phyloP scores from a whole-genome alignment of 2,797 vertebrate genomes.

The Gymnoscopelus braueri region DNA sequence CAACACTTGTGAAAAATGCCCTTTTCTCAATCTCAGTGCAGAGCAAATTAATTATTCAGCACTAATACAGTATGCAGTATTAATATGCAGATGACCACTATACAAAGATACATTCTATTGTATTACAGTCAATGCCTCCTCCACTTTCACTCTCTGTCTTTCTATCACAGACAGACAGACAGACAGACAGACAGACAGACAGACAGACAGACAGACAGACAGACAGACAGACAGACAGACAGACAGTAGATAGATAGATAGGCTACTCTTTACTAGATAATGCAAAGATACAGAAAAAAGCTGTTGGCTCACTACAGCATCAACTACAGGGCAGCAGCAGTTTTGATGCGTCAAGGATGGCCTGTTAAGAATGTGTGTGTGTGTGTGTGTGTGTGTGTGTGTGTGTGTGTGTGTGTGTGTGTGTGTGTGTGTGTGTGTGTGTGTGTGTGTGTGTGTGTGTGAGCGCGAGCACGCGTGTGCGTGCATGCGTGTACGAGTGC shows the following conservation, averaged over 20 bases:
- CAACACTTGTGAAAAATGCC: constrained; percentile 15
- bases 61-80: constrained; percentile 31
- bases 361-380: constrained; percentile 2
- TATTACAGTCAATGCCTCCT: not conserved
- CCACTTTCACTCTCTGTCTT: not conserved
- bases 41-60: constrained; percentile 37
- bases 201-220: too few relatives aligned
- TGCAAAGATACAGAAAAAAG: too few relatives aligned
- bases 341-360: not conserved
- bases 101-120: constrained; percentile 1
- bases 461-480: too few relatives aligned
- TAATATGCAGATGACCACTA: not conserved
- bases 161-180: not conserved
- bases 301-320: too few relatives aligned
- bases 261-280: too few relatives aligned
- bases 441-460: too few relatives aligned
- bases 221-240: too few relatives aligned
- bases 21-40: constrained; percentile 12
- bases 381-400: not conserved
- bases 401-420: too few relatives aligned
- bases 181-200: too few relatives aligned
- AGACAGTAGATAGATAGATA: too few relatives aligned
- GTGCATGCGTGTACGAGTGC: too few relatives aligned
- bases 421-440: too few relatives aligned
- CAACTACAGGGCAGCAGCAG: constrained; percentile 1